Conservation (phyloP, 2,113 vertebrate species). For the Neogobius melanostomus region DNA sequence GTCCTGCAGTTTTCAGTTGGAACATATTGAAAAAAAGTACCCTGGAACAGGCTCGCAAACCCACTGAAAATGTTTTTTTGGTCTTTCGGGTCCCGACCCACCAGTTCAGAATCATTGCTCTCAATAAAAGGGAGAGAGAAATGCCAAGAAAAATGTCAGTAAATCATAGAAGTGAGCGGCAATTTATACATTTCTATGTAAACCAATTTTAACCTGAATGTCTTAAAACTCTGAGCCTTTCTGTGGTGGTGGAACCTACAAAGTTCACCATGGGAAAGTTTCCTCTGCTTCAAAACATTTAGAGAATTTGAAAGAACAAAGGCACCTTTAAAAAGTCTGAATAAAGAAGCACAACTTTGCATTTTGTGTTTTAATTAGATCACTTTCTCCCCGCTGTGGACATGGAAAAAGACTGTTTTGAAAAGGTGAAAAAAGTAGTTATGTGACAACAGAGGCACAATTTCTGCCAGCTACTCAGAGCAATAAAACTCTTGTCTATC, state of each 20-base stretch:
- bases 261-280: conserved; percentile 66
- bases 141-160: conserved; percentile 23
- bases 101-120: too few species aligned
- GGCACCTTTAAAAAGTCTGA: conserved; percentile 66
- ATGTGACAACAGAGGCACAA: conserved; percentile 72
- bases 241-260: conserved; percentile 43
- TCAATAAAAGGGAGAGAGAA: background rate
- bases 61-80: too few species aligned
- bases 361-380: conserved; percentile 76
- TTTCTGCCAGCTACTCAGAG: conserved; percentile 72
- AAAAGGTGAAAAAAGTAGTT: conserved; percentile 63
- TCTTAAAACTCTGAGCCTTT: conserved; percentile 30
- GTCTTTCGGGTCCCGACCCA: too few species aligned
- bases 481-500: conserved; percentile 75
- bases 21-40: too few species aligned
- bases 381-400: conserved; percentile 71
- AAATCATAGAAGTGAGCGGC: conserved; percentile 26
- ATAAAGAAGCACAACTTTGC: conserved; percentile 66
- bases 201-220: conserved; percentile 14
- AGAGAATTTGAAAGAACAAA: conserved; percentile 54
- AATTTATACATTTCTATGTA: conserved; percentile 15
- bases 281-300: conserved; percentile 51
- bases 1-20: too few species aligned
- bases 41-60: too few species aligned
- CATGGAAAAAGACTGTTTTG: conserved; percentile 66